Evolutionary conservation across 2,113 vertebrate genomes (phyloP).

Genomic region (Melanerpes aurifrons): DNA sequence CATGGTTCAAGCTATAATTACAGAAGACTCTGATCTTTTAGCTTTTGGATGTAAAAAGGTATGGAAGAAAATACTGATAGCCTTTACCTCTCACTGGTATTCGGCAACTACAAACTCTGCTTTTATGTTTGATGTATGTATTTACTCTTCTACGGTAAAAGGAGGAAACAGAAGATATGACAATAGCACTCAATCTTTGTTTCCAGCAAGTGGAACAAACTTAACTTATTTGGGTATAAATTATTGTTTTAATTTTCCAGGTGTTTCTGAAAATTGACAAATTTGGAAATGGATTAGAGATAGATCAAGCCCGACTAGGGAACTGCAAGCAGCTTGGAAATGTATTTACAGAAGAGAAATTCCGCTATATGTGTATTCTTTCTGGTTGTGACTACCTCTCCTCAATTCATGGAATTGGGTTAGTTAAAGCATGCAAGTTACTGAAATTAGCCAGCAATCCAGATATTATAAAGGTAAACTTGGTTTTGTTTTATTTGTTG

Average conservation of each 20-base stretch:
- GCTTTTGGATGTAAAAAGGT: conserved; percentile 98
- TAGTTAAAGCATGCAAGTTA: conserved; percentile 95
- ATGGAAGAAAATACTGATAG: not conserved
- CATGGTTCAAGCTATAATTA: conserved; percentile 92
- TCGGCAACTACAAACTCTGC: no score
- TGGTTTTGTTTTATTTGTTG: not conserved
- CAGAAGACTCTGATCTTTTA: conserved; percentile 95
- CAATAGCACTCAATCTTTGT: not conserved
- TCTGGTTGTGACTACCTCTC: conserved; percentile 98
- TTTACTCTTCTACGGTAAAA: not conserved
- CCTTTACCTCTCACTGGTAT: not conserved
- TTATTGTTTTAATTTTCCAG: conserved; percentile 66
- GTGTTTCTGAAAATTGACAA: conserved; percentile 98
- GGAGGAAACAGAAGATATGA: not conserved
- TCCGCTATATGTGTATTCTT: conserved; percentile 98
- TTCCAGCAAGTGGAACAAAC: not conserved
- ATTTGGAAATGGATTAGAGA: conserved; percentile 91
- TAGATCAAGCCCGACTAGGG: conserved; percentile 89
- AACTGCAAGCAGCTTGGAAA: conserved; percentile 91
- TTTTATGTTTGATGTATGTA: not conserved
- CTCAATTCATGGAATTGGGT: conserved; percentile 92
- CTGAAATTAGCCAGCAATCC: conserved; percentile 91
- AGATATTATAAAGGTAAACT: conserved; percentile 90
- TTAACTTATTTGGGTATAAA: not conserved
- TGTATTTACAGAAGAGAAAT: conserved; percentile 95